Percentiles rank a stretch among this genome's conserved stretches.
These are phyloP conservation scores for Blera fallax DNA, from an alignment of 2,888 invertebrate genomes.

Conservation along the genomic window DNA sequence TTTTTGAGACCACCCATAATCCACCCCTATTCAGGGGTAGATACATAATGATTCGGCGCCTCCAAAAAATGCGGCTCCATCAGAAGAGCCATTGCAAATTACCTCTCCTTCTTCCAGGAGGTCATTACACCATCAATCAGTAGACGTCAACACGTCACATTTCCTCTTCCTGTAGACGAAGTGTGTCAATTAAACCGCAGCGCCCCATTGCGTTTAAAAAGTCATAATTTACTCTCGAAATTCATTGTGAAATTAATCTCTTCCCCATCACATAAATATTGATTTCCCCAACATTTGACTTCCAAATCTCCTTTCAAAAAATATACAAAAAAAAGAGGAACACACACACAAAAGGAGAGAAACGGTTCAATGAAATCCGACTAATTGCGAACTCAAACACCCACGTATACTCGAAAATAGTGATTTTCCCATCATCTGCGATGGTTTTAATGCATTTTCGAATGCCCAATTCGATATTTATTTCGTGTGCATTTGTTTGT, in stretches of 20 bases:
- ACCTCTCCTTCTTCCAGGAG: too few species aligned
- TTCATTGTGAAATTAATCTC: neutral
- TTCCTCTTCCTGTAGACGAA: neutral
- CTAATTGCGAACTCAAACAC: neutral
- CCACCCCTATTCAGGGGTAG: too few species aligned
- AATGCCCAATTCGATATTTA: conserved; percentile 32
- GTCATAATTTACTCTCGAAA: neutral
- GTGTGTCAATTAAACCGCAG: neutral
- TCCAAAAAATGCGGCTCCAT: too few species aligned
- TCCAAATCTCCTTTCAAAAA: neutral
- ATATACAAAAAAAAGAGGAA: neutral
- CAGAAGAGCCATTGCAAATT: too few species aligned
- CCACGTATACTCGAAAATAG: neutral
- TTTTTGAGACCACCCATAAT: too few species aligned
- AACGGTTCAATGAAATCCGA: neutral
- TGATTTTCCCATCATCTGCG: neutral
- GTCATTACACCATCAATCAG: neutral
- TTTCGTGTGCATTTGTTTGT: conserved; percentile 41
- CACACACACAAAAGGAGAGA: neutral
- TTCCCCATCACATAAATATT: neutral
- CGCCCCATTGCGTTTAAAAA: neutral
- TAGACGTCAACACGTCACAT: neutral
- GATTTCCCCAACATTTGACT: neutral
- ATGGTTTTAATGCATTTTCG: conserved; percentile 35
- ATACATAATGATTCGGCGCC: too few species aligned